Percentiles rank a stretch among this genome's conserved stretches.
Evolutionary conservation across 1,140 invertebrate genomes (phyloP).

Genomic region (Nasonia vitripennis): DNA sequence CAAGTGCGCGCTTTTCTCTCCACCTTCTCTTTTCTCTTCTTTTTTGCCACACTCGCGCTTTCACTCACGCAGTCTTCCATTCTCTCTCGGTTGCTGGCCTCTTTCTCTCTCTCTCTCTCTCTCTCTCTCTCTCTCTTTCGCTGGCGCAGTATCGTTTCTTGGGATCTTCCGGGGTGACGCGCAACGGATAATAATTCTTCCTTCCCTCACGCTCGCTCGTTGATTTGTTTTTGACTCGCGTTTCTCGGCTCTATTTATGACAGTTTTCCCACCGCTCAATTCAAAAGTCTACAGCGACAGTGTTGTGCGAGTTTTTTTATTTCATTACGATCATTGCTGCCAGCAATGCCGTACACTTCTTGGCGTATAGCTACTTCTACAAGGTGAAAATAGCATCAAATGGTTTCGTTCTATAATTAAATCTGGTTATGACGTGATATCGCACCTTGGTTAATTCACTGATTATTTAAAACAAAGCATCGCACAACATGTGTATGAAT

Average conservation of each 20-base stretch:
- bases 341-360: too few relatives aligned
- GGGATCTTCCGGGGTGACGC: conserved; percentile 18
- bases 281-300: not conserved
- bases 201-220: not conserved
- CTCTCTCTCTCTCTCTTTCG: not conserved
- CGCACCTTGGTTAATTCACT: too few relatives aligned
- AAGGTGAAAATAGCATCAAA: too few relatives aligned
- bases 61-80: not conserved
- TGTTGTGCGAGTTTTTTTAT: not conserved
- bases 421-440: too few relatives aligned
- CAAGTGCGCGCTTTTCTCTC: not conserved
- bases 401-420: too few relatives aligned
- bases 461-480: too few relatives aligned
- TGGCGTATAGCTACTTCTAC: too few relatives aligned
- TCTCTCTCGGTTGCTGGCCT: not conserved
- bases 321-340: too few relatives aligned
- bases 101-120: too few relatives aligned
- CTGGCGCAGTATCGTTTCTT: not conserved
- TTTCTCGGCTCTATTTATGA: not conserved
- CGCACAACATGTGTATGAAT: too few relatives aligned
- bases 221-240: not conserved
- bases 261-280: not conserved
- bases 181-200: conserved; percentile 33
- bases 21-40: not conserved
- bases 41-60: conserved; percentile 20